Percentiles rank a stretch among this genome's conserved stretches.
phyloP scores from a whole-genome alignment of 2,113 vertebrate genomes.

The Scolopax mira region DNA sequence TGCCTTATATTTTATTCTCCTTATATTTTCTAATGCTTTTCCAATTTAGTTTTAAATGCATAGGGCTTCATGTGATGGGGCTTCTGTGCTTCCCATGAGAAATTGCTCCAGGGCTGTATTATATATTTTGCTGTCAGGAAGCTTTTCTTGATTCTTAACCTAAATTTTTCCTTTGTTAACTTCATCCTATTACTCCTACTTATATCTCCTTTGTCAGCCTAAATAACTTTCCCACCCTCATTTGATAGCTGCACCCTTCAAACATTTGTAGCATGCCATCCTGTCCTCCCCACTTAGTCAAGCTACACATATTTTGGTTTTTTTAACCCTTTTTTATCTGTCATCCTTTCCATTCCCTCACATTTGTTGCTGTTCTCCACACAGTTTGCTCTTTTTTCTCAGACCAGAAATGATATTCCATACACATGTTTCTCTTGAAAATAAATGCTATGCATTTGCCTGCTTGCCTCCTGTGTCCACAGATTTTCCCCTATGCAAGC shows the following conservation, averaged over 20 bases:
- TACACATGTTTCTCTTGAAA: neutral
- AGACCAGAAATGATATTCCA: neutral
- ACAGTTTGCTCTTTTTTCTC: neutral
- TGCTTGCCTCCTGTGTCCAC: neutral
- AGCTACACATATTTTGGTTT: neutral
- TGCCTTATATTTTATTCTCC: neutral
- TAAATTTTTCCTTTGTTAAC: conserved; percentile 53
- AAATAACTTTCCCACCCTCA: conserved; percentile 5
- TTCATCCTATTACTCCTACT: conserved; percentile 45
- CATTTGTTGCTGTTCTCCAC: neutral
- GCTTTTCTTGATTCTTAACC: conserved; percentile 43
- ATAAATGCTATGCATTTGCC: neutral
- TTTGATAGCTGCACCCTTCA: conserved; percentile 32
- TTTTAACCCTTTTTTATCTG: neutral
- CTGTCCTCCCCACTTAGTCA: neutral
- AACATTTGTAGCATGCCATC: conserved; percentile 17
- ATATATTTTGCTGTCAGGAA: conserved; percentile 48
- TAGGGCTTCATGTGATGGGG: neutral
- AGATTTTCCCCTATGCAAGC: neutral
- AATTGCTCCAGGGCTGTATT: conserved; percentile 17
- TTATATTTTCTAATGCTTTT: conserved; percentile 43
- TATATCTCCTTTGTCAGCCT: conserved; percentile 1
- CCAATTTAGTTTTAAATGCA: conserved; percentile 38
- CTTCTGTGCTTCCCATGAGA: conserved; percentile 14
- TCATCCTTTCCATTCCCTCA: neutral